Evolutionary conservation across 2,888 invertebrate species (phyloP), one percentile per base, ranked within the genome.

Genomic region (Cosmia pyralina): DNA sequence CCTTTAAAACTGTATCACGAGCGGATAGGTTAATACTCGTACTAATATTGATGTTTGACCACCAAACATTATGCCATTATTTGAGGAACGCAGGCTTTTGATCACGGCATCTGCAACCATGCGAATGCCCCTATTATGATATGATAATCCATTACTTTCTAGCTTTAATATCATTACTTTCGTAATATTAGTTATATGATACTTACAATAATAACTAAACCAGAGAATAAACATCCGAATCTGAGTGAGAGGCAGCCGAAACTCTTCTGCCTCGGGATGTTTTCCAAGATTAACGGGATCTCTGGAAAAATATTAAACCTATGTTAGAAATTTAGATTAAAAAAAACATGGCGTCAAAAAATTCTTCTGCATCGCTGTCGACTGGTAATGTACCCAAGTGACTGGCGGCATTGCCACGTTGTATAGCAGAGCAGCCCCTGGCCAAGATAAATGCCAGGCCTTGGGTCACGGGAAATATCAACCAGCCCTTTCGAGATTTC

Each of bases 211-310:
- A 92, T 79, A 52, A 93, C 77, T 22, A 95, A 84, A 1, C 91
- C 95, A 2, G 95, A 91, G 34, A 96, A 71, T n/a, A 95, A 83
- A 62, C 92, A 89, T 17, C 95, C 95, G 55, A 94, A 89, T 79
- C 93, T 94, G 6, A 96, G 88, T 0, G 96, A 94, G 19, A 96
- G 88, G 65, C 96, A 95, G 15, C 88, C 93, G 52, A 94, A 94
- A 70, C 90, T 88, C 53, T 83, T 88, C 82, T 93, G 95, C 52
- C 92, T 81, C 2, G 95, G 95, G n/a, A 96, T 90, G 62, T 90
- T 93, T 74, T 93, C 93, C 88, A 92, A 84, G 0, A 94, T 94
- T 57, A 93, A 89, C 1, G 93, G 92, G 76, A 94, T 93, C 73
- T 89, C 96, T 96, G 90, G 34, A 92, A 90, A 76, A 63, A 73